Evolutionary conservation across 2,113 vertebrate genomes (phyloP).

Genomic region (Boulengeromyrus knoepffleri): DNA sequence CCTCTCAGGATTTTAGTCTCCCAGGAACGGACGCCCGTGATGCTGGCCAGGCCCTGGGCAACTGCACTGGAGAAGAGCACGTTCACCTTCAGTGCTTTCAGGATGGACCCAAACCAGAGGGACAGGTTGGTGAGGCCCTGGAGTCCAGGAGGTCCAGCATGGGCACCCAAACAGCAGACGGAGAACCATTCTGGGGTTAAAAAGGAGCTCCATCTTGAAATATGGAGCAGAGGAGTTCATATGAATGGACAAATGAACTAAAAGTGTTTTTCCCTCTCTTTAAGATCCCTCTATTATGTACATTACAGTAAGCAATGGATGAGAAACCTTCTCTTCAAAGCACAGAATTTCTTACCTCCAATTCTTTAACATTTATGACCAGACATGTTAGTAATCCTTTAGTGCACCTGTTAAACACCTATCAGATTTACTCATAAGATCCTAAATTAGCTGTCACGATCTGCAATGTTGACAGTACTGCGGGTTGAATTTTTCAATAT

Average conservation of each 20-base stretch:
- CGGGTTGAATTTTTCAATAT: background rate
- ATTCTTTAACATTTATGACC: background rate
- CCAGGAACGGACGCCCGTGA: background rate
- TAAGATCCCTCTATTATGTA: background rate
- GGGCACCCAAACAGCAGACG: constrained; percentile 17
- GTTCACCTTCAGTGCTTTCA: background rate
- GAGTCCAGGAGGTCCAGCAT: constrained; percentile 15
- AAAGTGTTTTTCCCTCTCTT: background rate
- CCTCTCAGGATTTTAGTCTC: background rate
- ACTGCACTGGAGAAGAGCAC: background rate
- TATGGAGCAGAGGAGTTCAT: background rate
- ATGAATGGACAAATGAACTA: background rate
- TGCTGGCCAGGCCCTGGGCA: background rate
- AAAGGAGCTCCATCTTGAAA: background rate
- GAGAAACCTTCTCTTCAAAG: background rate
- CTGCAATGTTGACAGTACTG: background rate
- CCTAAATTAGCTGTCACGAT: background rate
- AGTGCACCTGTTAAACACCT: background rate
- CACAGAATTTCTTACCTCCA: background rate
- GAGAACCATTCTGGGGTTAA: background rate
- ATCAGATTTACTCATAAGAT: background rate
- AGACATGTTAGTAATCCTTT: background rate
- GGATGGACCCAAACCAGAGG: background rate
- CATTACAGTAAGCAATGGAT: background rate
- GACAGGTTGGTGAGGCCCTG: background rate